Conservation (phyloP, 53 echinoderm and acorn worm species). For the Henricia sp. region DNA sequence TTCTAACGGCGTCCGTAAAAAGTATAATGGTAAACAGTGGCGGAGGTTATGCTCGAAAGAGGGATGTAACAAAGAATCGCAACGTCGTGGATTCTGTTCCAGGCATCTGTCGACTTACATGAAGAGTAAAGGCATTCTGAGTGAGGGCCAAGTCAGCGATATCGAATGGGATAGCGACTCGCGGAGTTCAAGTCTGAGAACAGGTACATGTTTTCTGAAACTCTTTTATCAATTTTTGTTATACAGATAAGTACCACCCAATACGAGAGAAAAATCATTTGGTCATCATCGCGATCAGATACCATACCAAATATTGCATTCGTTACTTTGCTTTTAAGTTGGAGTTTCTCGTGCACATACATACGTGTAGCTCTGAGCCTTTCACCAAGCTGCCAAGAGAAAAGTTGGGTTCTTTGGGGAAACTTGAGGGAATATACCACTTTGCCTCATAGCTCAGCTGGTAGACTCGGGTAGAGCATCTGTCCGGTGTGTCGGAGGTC, state of each 20-base stretch:
- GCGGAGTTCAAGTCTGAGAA: constrained; percentile 85
- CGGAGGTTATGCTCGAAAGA: constrained; percentile 90
- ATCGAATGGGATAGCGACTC: constrained; percentile 97
- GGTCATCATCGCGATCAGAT: neutral
- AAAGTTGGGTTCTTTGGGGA: too few species aligned
- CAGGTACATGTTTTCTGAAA: constrained; percentile 61
- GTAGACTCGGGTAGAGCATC: too few species aligned
- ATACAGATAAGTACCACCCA: neutral
- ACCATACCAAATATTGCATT: constrained; percentile 19
- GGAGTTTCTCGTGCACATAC: too few species aligned
- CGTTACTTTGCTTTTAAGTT: too few species aligned
- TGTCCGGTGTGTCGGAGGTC: too few species aligned
- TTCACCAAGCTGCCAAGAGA: too few species aligned
- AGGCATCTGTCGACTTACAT: constrained; percentile 88
- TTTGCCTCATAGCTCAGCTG: too few species aligned
- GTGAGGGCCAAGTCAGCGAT: constrained; percentile 75
- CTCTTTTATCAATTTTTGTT: too few species aligned
- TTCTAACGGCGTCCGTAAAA: constrained; percentile 95
- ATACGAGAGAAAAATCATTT: too few species aligned
- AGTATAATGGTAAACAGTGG: constrained; percentile 99
- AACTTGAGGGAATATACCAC: too few species aligned
- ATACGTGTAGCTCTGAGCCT: too few species aligned
- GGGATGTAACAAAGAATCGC: constrained; percentile 96
- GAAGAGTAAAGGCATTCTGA: constrained; percentile 61
- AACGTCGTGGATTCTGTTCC: constrained; percentile 93